Conservation (phyloP, 2,888 invertebrate genomes). For the Caenorhabditis sp. region DNA sequence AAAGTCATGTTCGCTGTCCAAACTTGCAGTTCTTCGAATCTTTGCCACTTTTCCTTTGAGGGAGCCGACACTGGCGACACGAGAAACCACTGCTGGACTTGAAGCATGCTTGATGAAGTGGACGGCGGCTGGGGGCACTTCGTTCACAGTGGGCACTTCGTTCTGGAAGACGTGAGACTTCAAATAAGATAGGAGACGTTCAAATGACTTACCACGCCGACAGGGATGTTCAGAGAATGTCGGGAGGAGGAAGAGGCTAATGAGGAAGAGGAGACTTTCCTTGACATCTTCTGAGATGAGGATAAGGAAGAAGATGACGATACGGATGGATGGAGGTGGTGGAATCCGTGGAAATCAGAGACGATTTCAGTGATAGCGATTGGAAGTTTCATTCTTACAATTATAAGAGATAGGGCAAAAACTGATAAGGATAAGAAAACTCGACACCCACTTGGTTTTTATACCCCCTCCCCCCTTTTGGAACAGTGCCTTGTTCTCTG, state of each 20-base stretch:
- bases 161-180: background rate
- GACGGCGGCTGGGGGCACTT: constrained; percentile 7
- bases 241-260: background rate
- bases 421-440: too few relatives aligned
- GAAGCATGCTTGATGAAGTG: constrained; percentile 24
- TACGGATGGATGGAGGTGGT: background rate
- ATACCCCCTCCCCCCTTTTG: background rate
- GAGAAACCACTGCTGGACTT: background rate
- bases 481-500: background rate
- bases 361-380: constrained; percentile 9
- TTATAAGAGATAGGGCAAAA: too few relatives aligned
- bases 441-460: too few relatives aligned
- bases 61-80: constrained; percentile 10
- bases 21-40: background rate
- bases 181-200: background rate
- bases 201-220: constrained; percentile 1
- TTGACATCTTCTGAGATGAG: too few relatives aligned
- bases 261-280: background rate
- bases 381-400: constrained; percentile 7
- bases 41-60: constrained; percentile 7
- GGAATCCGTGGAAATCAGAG: constrained; percentile 15
- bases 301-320: background rate
- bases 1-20: background rate
- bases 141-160: constrained; percentile 11
- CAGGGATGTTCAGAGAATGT: constrained; percentile 3